Conservation (phyloP, 2,797 vertebrate species). For the Nyctibius grandis region DNA sequence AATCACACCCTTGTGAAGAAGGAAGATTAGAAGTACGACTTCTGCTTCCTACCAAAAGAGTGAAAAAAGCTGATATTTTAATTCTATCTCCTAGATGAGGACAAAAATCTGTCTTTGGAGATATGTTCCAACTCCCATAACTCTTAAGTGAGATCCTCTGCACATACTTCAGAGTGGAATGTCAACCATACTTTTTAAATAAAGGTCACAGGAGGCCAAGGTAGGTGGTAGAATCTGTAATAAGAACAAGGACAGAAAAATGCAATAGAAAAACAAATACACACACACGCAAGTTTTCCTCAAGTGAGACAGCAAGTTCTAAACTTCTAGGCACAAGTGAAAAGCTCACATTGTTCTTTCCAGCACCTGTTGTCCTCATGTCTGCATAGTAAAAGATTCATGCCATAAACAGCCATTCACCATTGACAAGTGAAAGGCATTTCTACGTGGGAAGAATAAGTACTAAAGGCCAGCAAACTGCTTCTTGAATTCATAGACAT, state of each 20-base stretch:
- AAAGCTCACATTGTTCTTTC: conserved; percentile 32
- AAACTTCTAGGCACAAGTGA: conserved; percentile 26
- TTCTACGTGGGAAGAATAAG: conserved; percentile 31
- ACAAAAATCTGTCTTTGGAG: conserved; percentile 10
- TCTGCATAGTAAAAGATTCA: conserved; percentile 24
- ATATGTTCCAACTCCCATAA: background rate
- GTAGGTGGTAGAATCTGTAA: background rate
- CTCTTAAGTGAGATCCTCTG: background rate
- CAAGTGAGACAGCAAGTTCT: background rate
- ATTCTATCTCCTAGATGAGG: background rate
- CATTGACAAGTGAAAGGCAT: conserved; percentile 32
- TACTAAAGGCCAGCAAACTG: conserved; percentile 42
- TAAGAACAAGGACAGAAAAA: background rate
- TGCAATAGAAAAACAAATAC: background rate
- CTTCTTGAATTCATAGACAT: conserved; percentile 42
- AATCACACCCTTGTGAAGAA: background rate
- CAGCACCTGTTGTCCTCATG: conserved; percentile 43
- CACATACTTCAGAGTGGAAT: background rate
- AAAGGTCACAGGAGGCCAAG: background rate
- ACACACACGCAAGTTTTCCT: background rate
- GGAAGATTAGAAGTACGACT: background rate
- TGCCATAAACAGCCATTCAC: conserved; percentile 39
- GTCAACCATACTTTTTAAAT: background rate
- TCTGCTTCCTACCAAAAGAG: background rate
- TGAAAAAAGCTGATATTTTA: background rate